Percentiles rank a stretch among this genome's conserved stretches.
Evolutionary conservation across 2,888 invertebrate genomes (phyloP).

Genomic region (Apamea monoglypha): DNA sequence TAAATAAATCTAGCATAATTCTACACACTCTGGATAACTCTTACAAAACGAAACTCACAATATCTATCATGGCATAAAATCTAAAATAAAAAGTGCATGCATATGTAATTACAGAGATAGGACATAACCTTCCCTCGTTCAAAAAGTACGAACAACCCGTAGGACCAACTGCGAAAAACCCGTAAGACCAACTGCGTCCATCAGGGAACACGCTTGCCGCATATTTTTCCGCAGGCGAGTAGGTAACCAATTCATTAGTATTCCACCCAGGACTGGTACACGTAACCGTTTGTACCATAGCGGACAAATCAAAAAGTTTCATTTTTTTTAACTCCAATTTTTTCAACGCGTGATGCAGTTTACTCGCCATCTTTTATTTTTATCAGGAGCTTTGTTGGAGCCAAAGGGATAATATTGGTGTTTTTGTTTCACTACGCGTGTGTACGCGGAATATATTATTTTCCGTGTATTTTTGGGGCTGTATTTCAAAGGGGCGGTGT

Average conservation of each 20-base stretch:
- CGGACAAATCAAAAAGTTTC: conserved; percentile 72
- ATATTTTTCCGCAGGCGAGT: conserved; percentile 63
- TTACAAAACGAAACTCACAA: background rate
- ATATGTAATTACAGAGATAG: conserved; percentile 5
- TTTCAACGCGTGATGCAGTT: conserved; percentile 57
- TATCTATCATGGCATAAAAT: background rate
- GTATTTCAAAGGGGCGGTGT: conserved; percentile 32
- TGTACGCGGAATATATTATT: conserved; percentile 44
- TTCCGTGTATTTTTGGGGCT: conserved; percentile 16
- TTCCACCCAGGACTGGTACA: conserved; percentile 68
- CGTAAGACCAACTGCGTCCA: conserved; percentile 51
- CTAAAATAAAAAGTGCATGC: background rate
- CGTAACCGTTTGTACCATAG: conserved; percentile 63
- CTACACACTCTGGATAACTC: background rate
- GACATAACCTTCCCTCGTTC: background rate
- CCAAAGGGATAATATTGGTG: conserved; percentile 42
- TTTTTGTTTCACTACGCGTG: conserved; percentile 37
- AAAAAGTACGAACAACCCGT: conserved; percentile 15
- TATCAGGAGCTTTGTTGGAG: conserved; percentile 46
- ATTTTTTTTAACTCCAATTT: conserved; percentile 51
- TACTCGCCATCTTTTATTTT: conserved; percentile 47
- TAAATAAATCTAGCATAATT: background rate
- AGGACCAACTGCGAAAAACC: conserved; percentile 30
- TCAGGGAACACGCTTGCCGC: conserved; percentile 56
- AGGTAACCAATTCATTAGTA: conserved; percentile 79